A percentile compares a stretch with the other conserved stretches of the same genome.
These are phyloP conservation scores for Ridgeia piscesae DNA, from an alignment of 1,140 invertebrate species.

Conservation along the genomic window DNA sequence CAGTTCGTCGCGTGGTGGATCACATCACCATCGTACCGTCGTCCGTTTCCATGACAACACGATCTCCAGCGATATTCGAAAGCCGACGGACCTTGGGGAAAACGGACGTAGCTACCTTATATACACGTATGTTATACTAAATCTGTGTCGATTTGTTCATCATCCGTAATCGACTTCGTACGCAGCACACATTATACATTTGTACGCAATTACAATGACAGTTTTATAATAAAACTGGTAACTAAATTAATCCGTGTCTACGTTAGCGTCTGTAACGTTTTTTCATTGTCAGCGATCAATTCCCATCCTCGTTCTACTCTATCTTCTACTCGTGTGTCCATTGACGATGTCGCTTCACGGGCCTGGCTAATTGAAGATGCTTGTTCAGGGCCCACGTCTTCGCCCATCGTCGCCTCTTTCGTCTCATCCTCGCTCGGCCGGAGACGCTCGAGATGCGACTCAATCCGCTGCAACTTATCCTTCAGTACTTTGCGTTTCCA, in stretches of 20 bases:
- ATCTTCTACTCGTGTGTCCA: not conserved
- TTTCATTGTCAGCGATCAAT: not conserved
- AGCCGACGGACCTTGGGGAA: too few species aligned
- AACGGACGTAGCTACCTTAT: too few species aligned
- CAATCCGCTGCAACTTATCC: not conserved
- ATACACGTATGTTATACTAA: too few species aligned
- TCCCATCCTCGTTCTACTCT: not conserved
- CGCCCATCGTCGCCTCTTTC: not conserved
- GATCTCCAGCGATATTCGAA: too few species aligned
- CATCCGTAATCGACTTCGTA: too few species aligned
- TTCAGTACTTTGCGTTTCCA: not conserved
- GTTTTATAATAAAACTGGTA: not conserved
- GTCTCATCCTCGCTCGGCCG: not conserved
- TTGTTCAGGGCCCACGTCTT: not conserved
- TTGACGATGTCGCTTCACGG: not conserved
- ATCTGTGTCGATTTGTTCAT: too few species aligned
- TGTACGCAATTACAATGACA: too few species aligned
- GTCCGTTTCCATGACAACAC: too few species aligned
- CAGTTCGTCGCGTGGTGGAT: too few species aligned
- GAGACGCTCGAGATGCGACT: not conserved
- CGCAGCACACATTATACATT: too few species aligned
- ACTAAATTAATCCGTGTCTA: not conserved
- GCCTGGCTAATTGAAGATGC: not conserved
- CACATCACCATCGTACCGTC: too few species aligned
- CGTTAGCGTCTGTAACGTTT: not conserved